Conservation (phyloP, 2,113 vertebrate species). For the Pituophis catenifer region DNA sequence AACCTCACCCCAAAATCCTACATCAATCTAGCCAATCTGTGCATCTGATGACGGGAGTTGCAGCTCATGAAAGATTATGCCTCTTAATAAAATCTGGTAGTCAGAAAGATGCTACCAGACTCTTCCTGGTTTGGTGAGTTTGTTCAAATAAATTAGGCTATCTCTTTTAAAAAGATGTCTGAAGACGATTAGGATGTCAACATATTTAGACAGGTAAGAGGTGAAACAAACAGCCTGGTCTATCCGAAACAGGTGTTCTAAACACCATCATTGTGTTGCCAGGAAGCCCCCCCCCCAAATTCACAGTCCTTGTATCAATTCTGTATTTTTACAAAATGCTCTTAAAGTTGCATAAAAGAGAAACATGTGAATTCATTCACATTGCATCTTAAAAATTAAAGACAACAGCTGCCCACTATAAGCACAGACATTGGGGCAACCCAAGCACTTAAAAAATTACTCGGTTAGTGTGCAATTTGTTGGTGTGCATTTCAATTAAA, state of each 20-base stretch:
- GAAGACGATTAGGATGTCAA: not conserved
- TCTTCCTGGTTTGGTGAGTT: not conserved
- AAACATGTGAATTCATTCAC: not conserved
- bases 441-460: not conserved
- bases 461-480: not conserved
- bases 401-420: too few species aligned
- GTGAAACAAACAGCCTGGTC: not conserved
- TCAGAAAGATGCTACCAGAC: not conserved
- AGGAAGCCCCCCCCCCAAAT: not conserved
- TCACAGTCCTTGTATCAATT: not conserved
- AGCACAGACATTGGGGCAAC: not conserved
- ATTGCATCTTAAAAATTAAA: not conserved
- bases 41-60: not conserved
- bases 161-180: not conserved
- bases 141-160: not conserved
- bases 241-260: not conserved
- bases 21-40: not conserved
- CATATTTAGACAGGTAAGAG: not conserved
- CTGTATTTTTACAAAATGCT: not conserved
- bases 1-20: not conserved
- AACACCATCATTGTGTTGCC: not conserved
- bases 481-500: not conserved
- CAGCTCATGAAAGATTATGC: not conserved
- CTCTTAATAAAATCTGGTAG: not conserved
- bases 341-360: not conserved